Evolutionary conservation across 2,797 vertebrate species (phyloP).

Genomic region (Crypturellus tataupa): DNA sequence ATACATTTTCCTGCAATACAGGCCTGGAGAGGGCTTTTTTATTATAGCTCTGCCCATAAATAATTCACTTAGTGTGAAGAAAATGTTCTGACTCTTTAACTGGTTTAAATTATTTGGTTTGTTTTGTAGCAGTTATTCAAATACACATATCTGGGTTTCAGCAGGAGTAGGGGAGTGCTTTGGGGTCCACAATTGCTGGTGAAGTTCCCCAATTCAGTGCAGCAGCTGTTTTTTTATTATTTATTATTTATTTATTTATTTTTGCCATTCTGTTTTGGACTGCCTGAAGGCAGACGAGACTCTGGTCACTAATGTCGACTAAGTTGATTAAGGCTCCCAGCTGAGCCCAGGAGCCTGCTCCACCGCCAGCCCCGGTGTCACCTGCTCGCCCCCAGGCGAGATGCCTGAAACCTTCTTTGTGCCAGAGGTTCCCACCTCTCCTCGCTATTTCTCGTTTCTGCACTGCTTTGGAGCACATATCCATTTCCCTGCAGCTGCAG

Average conservation of each 20-base stretch:
- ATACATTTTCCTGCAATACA: conserved; percentile 21
- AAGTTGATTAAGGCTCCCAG: background rate
- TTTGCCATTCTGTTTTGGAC: background rate
- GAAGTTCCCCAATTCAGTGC: background rate
- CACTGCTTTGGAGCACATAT: background rate
- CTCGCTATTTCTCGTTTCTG: accelerated
- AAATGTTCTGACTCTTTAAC: conserved; percentile 75
- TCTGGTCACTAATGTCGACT: conserved; percentile 22
- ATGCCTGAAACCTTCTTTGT: background rate
- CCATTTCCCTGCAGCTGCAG: background rate
- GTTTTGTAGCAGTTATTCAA: conserved; percentile 43
- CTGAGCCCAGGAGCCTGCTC: background rate
- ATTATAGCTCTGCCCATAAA: conserved; percentile 71
- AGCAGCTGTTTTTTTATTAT: background rate
- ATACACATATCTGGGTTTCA: background rate
- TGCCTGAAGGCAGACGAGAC: background rate
- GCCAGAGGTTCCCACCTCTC: background rate
- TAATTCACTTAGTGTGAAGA: conserved; percentile 74
- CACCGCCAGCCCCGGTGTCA: background rate
- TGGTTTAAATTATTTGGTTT: conserved; percentile 77
- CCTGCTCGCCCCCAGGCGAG: background rate
- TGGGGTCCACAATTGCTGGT: background rate
- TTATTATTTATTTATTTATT: background rate
- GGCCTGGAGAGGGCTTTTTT: conserved; percentile 42
- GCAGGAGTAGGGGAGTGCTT: background rate